Percentiles rank a stretch among this genome's conserved stretches.
phyloP scores from a whole-genome alignment of 2,113 vertebrate genomes.

The Urocynchramus pylzowi region DNA sequence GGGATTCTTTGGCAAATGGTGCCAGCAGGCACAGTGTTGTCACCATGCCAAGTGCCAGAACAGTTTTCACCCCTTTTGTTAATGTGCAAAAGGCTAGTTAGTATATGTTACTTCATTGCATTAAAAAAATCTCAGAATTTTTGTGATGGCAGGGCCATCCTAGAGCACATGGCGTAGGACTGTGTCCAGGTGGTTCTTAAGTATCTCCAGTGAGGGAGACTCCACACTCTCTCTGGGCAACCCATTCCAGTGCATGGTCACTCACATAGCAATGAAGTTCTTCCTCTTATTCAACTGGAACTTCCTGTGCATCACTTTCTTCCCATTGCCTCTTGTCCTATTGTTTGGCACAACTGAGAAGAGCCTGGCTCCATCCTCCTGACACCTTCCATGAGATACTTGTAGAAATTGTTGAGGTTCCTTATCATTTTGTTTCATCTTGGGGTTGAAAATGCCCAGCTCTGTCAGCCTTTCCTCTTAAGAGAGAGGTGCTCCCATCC shows the following conservation, averaged over 20 bases:
- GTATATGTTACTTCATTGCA: neutral
- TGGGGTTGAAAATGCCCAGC: neutral
- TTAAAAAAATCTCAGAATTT: neutral
- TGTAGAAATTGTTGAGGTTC: neutral
- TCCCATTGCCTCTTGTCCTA: neutral
- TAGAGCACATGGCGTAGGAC: neutral
- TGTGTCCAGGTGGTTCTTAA: neutral
- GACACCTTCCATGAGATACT: neutral
- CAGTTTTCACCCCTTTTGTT: neutral
- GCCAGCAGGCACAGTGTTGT: rapidly evolving
- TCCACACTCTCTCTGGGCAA: neutral
- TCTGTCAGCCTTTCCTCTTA: neutral
- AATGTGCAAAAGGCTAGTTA: neutral
- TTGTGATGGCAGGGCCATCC: neutral
- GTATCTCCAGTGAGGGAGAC: neutral
- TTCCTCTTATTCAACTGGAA: neutral
- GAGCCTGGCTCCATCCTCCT: neutral
- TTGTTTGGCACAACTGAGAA: neutral
- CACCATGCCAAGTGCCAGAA: neutral
- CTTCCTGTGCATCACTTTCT: neutral
- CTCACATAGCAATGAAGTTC: neutral
- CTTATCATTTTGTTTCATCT: neutral
- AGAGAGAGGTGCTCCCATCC: neutral
- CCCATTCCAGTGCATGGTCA: rapidly evolving
- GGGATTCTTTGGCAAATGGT: neutral